These are phyloP conservation scores for Caenorhabditis sulstoni DNA, from an alignment of 2,888 invertebrate genomes.

Conservation along the genomic window DNA sequence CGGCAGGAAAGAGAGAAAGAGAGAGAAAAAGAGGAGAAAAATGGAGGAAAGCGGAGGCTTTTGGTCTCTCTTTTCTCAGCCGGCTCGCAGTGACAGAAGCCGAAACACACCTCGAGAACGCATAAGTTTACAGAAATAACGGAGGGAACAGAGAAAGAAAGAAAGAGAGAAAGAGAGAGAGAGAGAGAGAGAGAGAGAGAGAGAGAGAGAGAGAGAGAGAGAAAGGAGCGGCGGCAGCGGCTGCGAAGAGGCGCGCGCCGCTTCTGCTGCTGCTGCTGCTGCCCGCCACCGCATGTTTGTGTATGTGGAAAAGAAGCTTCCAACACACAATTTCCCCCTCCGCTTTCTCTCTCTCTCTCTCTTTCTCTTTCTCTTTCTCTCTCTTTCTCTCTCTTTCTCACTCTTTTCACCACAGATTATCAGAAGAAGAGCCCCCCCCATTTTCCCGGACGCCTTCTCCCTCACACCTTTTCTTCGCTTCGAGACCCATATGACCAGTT, in stretches of 20 bases:
- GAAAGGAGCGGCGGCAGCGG: neutral
- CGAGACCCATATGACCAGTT: no score
- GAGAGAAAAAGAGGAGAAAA: conserved; percentile 1
- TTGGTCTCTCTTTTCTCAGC: no score
- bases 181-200: no score
- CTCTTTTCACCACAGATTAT: conserved; percentile 7
- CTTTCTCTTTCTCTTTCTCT: neutral
- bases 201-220: no score
- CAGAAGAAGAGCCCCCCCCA: neutral
- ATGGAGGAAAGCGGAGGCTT: no score
- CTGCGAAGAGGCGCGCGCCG: no score
- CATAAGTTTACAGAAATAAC: no score
- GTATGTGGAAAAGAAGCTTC: conserved; percentile 1
- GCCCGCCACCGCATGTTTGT: neutral
- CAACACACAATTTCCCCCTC: neutral
- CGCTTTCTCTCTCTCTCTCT: conserved; percentile 9
- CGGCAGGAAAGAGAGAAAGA: neutral
- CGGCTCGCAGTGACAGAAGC: no score
- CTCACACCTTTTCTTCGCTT: no score
- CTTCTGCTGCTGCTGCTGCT: neutral
- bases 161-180: no score
- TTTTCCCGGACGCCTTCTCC: neutral
- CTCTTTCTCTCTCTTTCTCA: neutral
- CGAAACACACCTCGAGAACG: no score
- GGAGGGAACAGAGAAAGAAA: no score